A percentile compares a stretch with the other conserved stretches of the same genome.
phyloP scores from a whole-genome alignment of 2,888 invertebrate species.

The Coenonympha glycerion region DNA sequence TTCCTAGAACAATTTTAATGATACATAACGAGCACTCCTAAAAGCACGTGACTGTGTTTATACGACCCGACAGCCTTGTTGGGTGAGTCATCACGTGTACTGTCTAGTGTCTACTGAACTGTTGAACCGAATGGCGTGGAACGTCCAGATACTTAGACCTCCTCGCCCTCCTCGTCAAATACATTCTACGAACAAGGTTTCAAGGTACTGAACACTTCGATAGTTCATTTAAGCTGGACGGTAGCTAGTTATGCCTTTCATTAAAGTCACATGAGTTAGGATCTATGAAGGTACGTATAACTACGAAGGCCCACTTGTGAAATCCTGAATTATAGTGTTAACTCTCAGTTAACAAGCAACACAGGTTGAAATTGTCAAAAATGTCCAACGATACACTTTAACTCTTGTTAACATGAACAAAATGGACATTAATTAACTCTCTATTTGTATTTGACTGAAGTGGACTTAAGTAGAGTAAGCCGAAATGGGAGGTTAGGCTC shows the following conservation, averaged over 20 bases:
- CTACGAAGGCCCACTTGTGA: no score
- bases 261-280: slow-evolving; percentile 58
- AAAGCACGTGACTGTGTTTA: slow-evolving; percentile 31
- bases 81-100: slow-evolving; percentile 27
- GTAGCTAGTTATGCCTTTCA: slow-evolving; percentile 32
- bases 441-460: no score
- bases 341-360: no score
- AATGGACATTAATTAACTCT: no score
- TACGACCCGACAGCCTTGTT: slow-evolving; percentile 30
- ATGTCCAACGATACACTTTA: no score
- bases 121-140: slow-evolving; percentile 11
- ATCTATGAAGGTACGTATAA: no score
- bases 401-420: no score
- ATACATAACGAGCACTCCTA: slow-evolving; percentile 6
- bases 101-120: slow-evolving; percentile 7
- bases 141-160: slow-evolving; percentile 27
- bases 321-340: no score
- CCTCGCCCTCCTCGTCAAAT: slow-evolving; percentile 4
- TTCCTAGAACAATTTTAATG: slow-evolving; percentile 9
- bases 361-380: no score
- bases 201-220: not conserved
- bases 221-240: slow-evolving; percentile 14
- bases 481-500: no score
- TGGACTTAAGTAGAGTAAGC: no score
- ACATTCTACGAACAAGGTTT: not conserved